Percentiles rank a stretch among this genome's conserved stretches.
Conservation (phyloP, 2,888 invertebrate genomes). For the Pachymerium ferrugineum region DNA sequence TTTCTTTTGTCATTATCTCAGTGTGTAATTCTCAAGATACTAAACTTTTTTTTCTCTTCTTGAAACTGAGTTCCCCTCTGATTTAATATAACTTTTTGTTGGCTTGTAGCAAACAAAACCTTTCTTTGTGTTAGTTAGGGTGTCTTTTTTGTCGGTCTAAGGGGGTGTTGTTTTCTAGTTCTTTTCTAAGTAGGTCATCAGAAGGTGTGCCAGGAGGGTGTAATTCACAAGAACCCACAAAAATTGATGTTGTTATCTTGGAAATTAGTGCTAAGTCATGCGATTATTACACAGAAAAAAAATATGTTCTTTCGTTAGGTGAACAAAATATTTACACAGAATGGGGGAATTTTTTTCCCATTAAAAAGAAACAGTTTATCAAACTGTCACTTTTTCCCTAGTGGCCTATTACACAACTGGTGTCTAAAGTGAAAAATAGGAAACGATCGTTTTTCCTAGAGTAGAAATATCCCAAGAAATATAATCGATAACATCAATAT, state of each 20-base stretch:
- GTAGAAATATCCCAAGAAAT: too few relatives aligned
- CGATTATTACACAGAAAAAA: neutral
- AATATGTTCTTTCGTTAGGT: neutral
- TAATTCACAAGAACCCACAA: neutral
- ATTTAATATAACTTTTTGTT: too few relatives aligned
- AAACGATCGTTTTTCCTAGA: too few relatives aligned
- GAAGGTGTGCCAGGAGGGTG: slow-evolving; percentile 1
- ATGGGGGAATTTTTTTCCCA: neutral
- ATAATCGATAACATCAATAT: neutral
- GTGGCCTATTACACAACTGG: neutral
- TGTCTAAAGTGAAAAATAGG: too few relatives aligned
- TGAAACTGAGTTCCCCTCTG: too few relatives aligned
- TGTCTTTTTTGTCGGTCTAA: neutral
- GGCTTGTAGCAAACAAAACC: too few relatives aligned
- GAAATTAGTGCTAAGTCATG: neutral
- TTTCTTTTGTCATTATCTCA: neutral
- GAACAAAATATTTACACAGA: neutral
- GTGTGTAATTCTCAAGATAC: neutral
- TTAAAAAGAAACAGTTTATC: neutral
- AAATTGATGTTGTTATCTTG: neutral
- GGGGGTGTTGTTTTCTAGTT: neutral
- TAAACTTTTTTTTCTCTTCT: neutral
- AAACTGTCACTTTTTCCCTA: neutral
- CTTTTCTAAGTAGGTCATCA: neutral
- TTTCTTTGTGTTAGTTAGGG: too few relatives aligned